phyloP scores from a whole-genome alignment of 2,113 vertebrate species.

The Dinomys branickii region DNA sequence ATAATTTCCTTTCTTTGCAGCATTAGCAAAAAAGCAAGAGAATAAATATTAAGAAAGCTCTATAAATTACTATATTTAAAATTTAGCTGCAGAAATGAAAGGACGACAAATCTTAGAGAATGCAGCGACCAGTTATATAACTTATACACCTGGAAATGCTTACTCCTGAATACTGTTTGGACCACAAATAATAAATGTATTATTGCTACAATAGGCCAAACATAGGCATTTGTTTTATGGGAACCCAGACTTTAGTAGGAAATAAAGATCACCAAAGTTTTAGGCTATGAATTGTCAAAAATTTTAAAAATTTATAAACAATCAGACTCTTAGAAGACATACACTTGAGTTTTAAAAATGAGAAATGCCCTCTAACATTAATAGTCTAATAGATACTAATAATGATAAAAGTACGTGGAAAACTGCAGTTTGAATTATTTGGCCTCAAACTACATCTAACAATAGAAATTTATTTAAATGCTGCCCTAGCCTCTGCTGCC shows the following conservation, averaged over 20 bases:
- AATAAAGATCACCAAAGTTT: background rate
- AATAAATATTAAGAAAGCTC: background rate
- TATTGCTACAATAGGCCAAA: background rate
- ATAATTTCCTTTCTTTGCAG: background rate
- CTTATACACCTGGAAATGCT: background rate
- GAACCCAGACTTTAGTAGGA: background rate
- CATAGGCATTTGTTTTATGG: background rate
- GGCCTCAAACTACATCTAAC: background rate
- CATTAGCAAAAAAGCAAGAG: background rate
- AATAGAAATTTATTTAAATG: slow-evolving; percentile 11
- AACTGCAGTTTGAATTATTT: slow-evolving; percentile 3
- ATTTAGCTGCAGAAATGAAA: background rate
- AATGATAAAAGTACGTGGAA: background rate
- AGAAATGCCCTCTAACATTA: background rate
- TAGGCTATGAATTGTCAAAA: background rate
- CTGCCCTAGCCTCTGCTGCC: background rate
- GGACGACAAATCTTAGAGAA: background rate
- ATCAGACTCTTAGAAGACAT: background rate
- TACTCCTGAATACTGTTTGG: background rate
- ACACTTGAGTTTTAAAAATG: background rate
- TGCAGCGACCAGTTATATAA: background rate
- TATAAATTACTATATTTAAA: background rate
- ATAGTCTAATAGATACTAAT: background rate
- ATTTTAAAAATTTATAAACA: background rate
- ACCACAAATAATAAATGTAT: background rate